phyloP scores from a whole-genome alignment of 37 sponge, comb jelly and placozoan species.

The Ephydatia muelleri region DNA sequence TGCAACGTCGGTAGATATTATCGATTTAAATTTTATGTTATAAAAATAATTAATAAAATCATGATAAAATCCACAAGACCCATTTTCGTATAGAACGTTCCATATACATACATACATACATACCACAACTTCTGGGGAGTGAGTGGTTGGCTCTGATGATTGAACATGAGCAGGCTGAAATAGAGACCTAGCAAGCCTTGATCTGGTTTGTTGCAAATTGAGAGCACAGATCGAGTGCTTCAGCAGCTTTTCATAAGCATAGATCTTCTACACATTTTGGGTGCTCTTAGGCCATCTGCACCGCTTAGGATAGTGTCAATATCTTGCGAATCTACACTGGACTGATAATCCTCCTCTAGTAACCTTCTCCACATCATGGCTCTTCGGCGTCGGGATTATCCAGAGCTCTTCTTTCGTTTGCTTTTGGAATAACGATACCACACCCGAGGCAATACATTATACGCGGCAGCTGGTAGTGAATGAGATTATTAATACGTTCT shows the following conservation, averaged over 20 bases:
- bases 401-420: constrained; percentile 11
- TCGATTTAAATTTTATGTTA: too few species aligned
- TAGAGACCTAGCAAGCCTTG: too few species aligned
- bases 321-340: constrained; percentile 5
- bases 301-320: constrained; percentile 7
- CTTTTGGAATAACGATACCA: neutral
- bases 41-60: too few species aligned
- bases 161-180: too few species aligned
- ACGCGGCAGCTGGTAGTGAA: neutral
- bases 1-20: too few species aligned
- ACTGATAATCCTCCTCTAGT: constrained; percentile 1
- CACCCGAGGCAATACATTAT: constrained; percentile 17
- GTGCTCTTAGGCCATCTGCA: constrained; percentile 1
- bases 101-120: constrained; percentile 5
- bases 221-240: neutral
- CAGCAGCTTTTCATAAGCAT: constrained; percentile 31
- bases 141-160: neutral
- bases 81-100: too few species aligned
- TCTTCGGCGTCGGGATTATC: constrained; percentile 3
- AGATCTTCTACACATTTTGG: constrained; percentile 34
- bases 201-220: too few species aligned
- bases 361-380: constrained; percentile 7
- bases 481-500: too few species aligned
- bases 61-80: neutral
- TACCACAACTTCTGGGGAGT: neutral